Base-by-base conservation (phyloP, 2,888 invertebrate genomes). In the Rosalia funebris region DNA sequence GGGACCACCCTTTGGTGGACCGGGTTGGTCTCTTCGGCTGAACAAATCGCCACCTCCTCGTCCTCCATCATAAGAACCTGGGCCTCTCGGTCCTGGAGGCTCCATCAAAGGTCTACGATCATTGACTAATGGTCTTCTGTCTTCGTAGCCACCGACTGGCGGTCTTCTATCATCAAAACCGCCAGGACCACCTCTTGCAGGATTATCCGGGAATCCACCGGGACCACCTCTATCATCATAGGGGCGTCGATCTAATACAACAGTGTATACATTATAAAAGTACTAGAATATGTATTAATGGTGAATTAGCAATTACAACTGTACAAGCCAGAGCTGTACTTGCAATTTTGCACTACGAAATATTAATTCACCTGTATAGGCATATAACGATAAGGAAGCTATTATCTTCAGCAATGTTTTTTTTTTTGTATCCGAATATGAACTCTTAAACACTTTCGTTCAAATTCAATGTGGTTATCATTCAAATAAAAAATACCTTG, bases 11-110 rank as follows among this genome's bases (percentile, higher is more conserved):
- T 66, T 63, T 5, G 62, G 53, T 5, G 62, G 53, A n/a, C 60
- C 66, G 17, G 52, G 73, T 16, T 67, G 63, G 59, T 80, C 81
- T 57, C 81, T 65, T 19, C 79, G 65, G 62, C 80, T 80, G 65
- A 74, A 81, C 64, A 81, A 75, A 65, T 80, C 73, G 19, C 61
- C 65, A 17, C 69, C 67, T 7, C 60, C 62, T 45, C 65, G 72
- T 61, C 69, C 65, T 19, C 62, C 60, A 36, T 71, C 69, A 57
- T 57, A 70, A 7, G 63, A 60, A 4, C 68, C 67, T 10, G 69
- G 66, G 11, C 60, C 59, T 16, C 63, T 52, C n/a, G 56, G 59
- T 20, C 66, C 69, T 19, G 73, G 74, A 25, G 71, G 69, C 45
- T 76, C 76, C 58, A 77, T 68, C 39, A 77, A 42, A 0, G 76